Evolutionary conservation across 2,113 vertebrate genomes (phyloP), one percentile per base, ranked within the genome.

Genomic region (Grallaria varia): DNA sequence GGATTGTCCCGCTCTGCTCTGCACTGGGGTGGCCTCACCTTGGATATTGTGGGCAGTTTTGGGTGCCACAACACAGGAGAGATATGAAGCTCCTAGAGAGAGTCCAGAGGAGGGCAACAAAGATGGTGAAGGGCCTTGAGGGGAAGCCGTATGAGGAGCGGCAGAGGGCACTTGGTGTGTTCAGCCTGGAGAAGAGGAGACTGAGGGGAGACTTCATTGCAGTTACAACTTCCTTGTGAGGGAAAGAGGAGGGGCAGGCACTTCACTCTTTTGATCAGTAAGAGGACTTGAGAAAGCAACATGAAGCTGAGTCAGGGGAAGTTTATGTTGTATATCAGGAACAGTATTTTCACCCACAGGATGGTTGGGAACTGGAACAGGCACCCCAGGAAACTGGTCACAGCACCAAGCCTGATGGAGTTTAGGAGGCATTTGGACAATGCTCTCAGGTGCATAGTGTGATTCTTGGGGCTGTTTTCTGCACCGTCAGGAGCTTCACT

Each of bases 11-110:
- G 6, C 44, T 50, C 22, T 66, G 59, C 42, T 19, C 59, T 73
- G 50, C 9, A 6, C 49, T 80, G 50, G 25, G 30, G 9, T 4
- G 2, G 50, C 25, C 50, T 80, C 35, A 64, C 9, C 42, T 73
- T 2, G 0, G 27, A 22, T 23, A 27, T 28, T 66, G 18, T 23
- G 17, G 31, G 9, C 17, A 3, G 6, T 0, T 64, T 33, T 31
- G 22, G 13, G 2, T 0, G 1, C 1, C 1, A 1, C 18, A 40
- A 21, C 21, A 21, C 2, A 1, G 20, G 8, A 66, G n/a, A 56
- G 45, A 24, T 1, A 5, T 28, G 0, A 20, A 81, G 5, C 22
- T 50, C 0, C 27, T 44, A 37, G 8, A 64, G 4, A 73, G 9
- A 0, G 1, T 33, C 12, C 37, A 81, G 27, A 73, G 50, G 3